These are phyloP conservation scores for Portunus trituberculatus DNA, from an alignment of 1,140 invertebrate species.

Conservation along the genomic window DNA sequence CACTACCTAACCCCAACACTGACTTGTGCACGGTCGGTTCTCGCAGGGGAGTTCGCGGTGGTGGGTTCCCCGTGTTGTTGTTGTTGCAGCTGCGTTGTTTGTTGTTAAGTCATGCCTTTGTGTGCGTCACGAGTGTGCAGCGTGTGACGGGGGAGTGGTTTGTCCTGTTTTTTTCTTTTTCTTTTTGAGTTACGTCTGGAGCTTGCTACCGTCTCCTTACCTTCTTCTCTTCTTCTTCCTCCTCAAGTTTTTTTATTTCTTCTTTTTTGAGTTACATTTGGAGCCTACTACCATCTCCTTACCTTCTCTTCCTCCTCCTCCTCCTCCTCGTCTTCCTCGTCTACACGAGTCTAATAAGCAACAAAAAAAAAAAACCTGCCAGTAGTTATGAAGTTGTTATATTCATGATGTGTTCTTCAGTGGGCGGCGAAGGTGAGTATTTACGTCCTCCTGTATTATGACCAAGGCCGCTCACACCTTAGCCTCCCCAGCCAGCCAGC, in stretches of 20 bases:
- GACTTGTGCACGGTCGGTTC: no score
- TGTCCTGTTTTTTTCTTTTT: conserved; percentile 1
- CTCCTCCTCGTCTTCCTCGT: no score
- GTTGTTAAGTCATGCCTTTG: not conserved
- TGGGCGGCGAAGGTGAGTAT: not conserved
- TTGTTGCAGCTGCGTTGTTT: not conserved
- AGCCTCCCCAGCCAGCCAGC: no score
- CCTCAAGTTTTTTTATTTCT: not conserved
- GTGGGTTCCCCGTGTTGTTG: not conserved
- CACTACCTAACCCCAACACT: no score
- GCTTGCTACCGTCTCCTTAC: no score
- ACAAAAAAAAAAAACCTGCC: not conserved
- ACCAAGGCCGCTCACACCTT: no score
- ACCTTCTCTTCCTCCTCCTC: not conserved
- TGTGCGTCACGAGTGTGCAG: not conserved
- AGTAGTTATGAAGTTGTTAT: not conserved
- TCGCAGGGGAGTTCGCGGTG: not conserved
- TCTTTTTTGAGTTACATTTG: not conserved
- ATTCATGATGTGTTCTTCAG: not conserved
- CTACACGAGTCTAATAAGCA: not conserved
- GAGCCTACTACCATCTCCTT: not conserved
- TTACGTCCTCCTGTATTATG: no score
- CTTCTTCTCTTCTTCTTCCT: not conserved
- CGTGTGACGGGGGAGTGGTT: not conserved
- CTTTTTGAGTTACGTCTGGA: not conserved